Conservation (phyloP, 2,888 invertebrate species). For the Theristus sp. region DNA sequence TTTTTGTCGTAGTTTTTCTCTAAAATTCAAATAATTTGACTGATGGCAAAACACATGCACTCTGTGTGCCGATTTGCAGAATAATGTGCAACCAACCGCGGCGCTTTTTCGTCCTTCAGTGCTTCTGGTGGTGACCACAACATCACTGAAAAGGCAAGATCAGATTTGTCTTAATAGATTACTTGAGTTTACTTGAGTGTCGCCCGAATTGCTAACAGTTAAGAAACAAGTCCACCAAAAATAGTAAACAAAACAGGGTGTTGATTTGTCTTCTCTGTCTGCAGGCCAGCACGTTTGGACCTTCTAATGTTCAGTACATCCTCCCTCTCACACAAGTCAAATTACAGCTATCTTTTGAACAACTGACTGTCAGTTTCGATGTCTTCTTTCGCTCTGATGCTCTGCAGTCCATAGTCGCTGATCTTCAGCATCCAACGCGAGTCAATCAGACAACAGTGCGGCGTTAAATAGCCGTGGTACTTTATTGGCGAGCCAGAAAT, state of each 20-base stretch:
- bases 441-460: conserved; percentile 1
- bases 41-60: too few species aligned
- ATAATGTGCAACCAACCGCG: not conserved
- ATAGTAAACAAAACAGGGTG: too few species aligned
- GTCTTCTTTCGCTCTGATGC: not conserved
- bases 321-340: not conserved
- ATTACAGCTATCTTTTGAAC: not conserved
- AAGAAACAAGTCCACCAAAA: too few species aligned
- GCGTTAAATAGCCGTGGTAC: not conserved
- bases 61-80: not conserved
- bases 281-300: too few species aligned
- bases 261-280: too few species aligned
- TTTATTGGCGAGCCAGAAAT: not conserved
- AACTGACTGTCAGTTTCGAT: not conserved
- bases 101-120: not conserved
- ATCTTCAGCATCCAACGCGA: conserved; percentile 1
- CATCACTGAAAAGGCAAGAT: not conserved
- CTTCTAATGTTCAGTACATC: not conserved
- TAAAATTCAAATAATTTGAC: too few species aligned
- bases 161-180: too few species aligned
- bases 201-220: too few species aligned
- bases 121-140: not conserved
- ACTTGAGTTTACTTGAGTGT: too few species aligned
- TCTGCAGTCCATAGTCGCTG: conserved; percentile 1
- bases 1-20: too few species aligned